These are phyloP conservation scores for Mesoligia furuncula DNA, from an alignment of 2,888 invertebrate genomes.

Conservation along the genomic window DNA sequence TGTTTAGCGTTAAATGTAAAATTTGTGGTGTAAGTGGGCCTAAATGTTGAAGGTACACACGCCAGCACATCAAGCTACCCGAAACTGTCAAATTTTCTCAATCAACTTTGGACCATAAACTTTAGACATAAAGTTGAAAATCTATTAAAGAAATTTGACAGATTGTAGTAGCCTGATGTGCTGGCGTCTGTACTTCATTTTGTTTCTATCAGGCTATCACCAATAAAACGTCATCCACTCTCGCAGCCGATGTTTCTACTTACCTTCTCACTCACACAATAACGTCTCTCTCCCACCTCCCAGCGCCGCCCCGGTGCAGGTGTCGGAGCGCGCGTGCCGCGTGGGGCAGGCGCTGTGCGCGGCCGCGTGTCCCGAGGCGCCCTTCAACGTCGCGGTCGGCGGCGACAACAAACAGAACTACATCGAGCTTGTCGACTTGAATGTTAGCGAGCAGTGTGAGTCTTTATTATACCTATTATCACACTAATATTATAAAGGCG, in stretches of 20 bases:
- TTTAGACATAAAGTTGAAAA: too few species aligned
- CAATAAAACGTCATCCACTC: neutral
- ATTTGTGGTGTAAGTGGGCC: too few species aligned
- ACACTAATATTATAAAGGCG: too few species aligned
- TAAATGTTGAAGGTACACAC: too few species aligned
- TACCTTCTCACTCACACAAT: neutral
- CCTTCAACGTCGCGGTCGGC: constrained; percentile 95
- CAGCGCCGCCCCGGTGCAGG: constrained; percentile 73
- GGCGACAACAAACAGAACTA: constrained; percentile 95
- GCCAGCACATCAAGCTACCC: too few species aligned
- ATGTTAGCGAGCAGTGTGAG: constrained; percentile 90
- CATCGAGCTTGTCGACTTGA: constrained; percentile 92
- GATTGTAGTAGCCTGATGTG: too few species aligned
- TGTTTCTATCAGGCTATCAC: too few species aligned
- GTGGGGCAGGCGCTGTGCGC: constrained; percentile 94
- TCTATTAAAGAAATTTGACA: too few species aligned
- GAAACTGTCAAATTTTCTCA: too few species aligned
- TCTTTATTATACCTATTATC: constrained; percentile 18
- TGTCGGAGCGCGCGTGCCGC: constrained; percentile 89
- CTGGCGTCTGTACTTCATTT: too few species aligned
- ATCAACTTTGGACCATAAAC: too few species aligned
- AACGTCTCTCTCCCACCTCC: neutral
- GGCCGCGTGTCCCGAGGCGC: constrained; percentile 94
- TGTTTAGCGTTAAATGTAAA: too few species aligned
- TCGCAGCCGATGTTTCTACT: neutral